These are phyloP conservation scores for Onthophagus sagittarius DNA, from an alignment of 2,888 invertebrate species.

Conservation along the genomic window DNA sequence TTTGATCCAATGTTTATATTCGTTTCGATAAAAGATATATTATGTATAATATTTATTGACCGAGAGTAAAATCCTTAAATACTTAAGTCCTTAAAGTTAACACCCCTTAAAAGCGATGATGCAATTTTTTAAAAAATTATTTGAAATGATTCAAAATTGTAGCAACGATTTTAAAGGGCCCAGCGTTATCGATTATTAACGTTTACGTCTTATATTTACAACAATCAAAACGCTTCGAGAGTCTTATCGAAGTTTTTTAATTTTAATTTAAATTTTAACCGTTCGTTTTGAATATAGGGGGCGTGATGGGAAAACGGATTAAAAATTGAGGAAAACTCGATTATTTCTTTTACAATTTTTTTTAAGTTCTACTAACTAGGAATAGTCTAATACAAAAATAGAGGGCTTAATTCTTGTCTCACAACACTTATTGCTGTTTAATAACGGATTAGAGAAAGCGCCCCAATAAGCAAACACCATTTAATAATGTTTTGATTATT, in stretches of 20 bases:
- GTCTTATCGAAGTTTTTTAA: conserved; percentile 15
- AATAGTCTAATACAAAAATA: conserved; percentile 52
- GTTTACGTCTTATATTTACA: too few species aligned
- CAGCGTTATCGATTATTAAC: too few species aligned
- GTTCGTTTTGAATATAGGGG: not conserved
- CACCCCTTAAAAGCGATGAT: not conserved
- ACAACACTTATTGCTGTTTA: conserved; percentile 51
- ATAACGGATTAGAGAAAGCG: conserved; percentile 42
- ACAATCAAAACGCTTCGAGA: too few species aligned
- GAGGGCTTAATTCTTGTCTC: conserved; percentile 48
- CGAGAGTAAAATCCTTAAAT: not conserved
- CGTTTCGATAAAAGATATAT: not conserved
- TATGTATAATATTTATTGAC: not conserved
- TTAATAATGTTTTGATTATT: conserved; percentile 17
- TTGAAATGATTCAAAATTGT: not conserved
- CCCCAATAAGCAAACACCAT: not conserved
- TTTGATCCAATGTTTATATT: not conserved
- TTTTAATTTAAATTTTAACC: conserved; percentile 23
- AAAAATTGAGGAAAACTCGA: conserved; percentile 27
- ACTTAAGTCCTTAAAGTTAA: not conserved
- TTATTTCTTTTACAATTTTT: conserved; percentile 36
- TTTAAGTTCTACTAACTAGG: not conserved
- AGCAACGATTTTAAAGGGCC: too few species aligned
- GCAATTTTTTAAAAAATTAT: not conserved
- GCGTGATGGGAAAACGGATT: not conserved